Evolutionary conservation across 1,140 invertebrate species (phyloP), one percentile per base, ranked within the genome.

Genomic region (Eueides isabella): DNA sequence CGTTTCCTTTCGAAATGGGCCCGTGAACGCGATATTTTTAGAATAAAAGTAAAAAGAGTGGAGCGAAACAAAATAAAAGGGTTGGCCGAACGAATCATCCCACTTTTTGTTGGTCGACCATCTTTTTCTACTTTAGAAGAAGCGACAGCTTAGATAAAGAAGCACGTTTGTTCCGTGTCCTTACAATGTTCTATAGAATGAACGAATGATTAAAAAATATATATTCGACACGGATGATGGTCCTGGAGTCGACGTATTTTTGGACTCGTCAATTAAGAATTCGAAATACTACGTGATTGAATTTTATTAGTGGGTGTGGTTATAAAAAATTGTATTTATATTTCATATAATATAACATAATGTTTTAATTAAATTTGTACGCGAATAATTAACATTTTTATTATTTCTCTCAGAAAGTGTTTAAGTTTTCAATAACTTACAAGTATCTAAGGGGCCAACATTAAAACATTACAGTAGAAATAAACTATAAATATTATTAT

Each of bases 1-100:
- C 90, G 90, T 91, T 92, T 92, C 89, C 88, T 92, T 92, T 92
- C 90, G 85, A 92, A 92, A 92, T 92, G 88, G 86, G 88, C 86
- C 85, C 82, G 89, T 89, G 89, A 90, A 92, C 89, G 85, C 84
- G 82, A 90, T 91, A 89, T 92, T 91, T 91, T 92, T 91, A 92
- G 86, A 89, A 91, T 85, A 90, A 91, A 89, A 89, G 84, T 88
- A 91, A 92, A 92, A 92, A 89, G 84, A 84, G 79, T 79, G 81
- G 80, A 80, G 79, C 80, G 80, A 83, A 88, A 86, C 82, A 83
- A 87, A 92, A 90, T 89, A 87, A 90, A 92, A 89, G 89, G 88
- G 85, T 88, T 86, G 83, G 81, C 73, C 85, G 83, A 83, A 83
- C 82, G 87, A 84, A 87, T 86, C 86, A 81, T 84, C 82, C 79